Conservation (phyloP, 2,888 invertebrate genomes). For the Caenorhabditis sp. region DNA sequence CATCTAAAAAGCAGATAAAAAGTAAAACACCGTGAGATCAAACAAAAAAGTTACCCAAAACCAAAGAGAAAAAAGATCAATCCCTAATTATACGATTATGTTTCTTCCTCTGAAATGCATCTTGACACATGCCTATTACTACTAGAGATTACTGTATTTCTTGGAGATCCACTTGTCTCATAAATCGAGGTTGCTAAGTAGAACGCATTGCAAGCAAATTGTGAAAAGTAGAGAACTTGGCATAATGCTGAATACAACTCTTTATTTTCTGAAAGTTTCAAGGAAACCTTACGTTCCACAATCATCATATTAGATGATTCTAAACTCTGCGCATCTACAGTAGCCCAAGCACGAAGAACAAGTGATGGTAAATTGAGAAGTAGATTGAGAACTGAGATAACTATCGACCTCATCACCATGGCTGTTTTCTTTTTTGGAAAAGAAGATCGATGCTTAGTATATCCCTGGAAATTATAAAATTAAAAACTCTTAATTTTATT, state of each 20-base stretch:
- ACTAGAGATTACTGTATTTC: conserved; percentile 46
- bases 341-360: conserved; percentile 56
- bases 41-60: background rate
- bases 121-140: conserved; percentile 47
- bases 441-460: conserved; percentile 15
- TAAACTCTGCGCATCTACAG: conserved; percentile 50
- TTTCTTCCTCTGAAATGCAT: conserved; percentile 46
- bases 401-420: conserved; percentile 60
- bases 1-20: conserved; percentile 3
- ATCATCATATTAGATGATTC: conserved; percentile 24
- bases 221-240: conserved; percentile 68
- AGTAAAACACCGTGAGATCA: conserved; percentile 12
- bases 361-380: conserved; percentile 65
- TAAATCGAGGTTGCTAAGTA: conserved; percentile 69
- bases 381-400: conserved; percentile 65
- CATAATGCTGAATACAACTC: conserved; percentile 52
- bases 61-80: conserved; percentile 14
- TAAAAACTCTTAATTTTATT: background rate
- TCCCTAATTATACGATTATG: background rate
- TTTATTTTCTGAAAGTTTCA: background rate
- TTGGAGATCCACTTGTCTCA: conserved; percentile 57
- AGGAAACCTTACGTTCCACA: conserved; percentile 47
- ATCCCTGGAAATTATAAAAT: background rate
- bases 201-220: conserved; percentile 69
- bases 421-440: conserved; percentile 51